Percentiles rank a stretch among this genome's conserved stretches.
These are phyloP conservation scores for Ferdinandea cuprea DNA, from an alignment of 2,888 invertebrate species.

Conservation along the genomic window DNA sequence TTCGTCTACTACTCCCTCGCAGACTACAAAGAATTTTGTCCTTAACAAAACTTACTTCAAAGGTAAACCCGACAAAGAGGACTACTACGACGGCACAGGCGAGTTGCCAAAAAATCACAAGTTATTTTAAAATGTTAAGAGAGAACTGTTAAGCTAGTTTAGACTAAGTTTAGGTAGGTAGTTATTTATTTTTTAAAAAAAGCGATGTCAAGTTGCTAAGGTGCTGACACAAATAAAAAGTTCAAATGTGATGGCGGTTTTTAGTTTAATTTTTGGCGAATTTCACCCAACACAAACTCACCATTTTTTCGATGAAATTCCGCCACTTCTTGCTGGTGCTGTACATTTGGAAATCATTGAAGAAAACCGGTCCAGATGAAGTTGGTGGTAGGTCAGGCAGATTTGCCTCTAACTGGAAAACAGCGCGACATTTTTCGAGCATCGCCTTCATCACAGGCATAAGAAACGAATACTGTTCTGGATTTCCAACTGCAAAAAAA, in stretches of 20 bases:
- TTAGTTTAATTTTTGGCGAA: background rate
- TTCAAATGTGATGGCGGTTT: background rate
- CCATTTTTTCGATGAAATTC: constrained; percentile 84
- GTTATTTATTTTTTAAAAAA: constrained; percentile 54
- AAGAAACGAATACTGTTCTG: constrained; percentile 86
- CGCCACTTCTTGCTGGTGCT: constrained; percentile 85
- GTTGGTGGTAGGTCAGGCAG: constrained; percentile 84
- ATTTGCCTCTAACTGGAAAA: constrained; percentile 81
- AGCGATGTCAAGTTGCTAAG: constrained; percentile 27
- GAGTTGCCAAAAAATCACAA: constrained; percentile 82
- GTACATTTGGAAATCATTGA: constrained; percentile 86
- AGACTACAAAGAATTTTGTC: constrained; percentile 79
- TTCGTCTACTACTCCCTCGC: constrained; percentile 48
- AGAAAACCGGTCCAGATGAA: constrained; percentile 85
- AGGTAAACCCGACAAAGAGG: constrained; percentile 77
- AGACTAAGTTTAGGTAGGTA: constrained; percentile 15
- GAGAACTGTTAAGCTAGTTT: constrained; percentile 33
- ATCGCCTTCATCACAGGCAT: constrained; percentile 86
- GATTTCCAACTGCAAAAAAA: constrained; percentile 81
- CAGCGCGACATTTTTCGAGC: constrained; percentile 84
- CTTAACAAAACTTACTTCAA: constrained; percentile 81
- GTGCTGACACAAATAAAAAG: background rate
- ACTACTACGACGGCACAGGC: constrained; percentile 67
- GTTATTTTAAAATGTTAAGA: constrained; percentile 76
- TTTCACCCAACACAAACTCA: constrained; percentile 77